Evolutionary conservation across 2,113 vertebrate genomes (phyloP).

Genomic region (Microcebus murinus): DNA sequence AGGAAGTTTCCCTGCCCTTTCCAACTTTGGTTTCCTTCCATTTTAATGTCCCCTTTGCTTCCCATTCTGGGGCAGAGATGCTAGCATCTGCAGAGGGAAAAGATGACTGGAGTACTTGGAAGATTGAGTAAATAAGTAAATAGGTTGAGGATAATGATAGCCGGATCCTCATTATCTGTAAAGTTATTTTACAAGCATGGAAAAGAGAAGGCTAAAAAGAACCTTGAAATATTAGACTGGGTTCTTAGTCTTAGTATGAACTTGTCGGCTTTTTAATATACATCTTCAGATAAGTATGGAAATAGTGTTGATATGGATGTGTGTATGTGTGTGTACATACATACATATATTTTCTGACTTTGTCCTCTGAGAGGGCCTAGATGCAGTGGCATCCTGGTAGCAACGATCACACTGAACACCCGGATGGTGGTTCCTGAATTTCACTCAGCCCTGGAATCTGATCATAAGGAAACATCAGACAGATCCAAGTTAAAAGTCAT

Average conservation of each 20-base stretch:
- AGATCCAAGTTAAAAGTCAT: neutral
- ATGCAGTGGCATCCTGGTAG: neutral
- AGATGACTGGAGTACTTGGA: neutral
- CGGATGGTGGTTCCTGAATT: neutral
- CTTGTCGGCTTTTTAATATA: neutral
- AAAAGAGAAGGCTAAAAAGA: neutral
- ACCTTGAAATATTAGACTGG: neutral
- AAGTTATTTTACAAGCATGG: neutral
- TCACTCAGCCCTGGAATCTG: neutral
- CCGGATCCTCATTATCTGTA: neutral
- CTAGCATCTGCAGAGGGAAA: neutral
- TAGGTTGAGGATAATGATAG: neutral
- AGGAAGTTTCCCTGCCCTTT: neutral
- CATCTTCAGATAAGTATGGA: neutral
- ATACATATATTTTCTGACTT: neutral
- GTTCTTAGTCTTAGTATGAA: neutral
- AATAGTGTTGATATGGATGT: neutral
- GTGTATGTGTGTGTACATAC: neutral
- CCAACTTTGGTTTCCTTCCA: neutral
- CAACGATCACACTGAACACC: neutral
- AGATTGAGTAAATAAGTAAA: neutral
- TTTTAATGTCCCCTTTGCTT: neutral
- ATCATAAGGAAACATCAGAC: neutral
- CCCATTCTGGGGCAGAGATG: neutral
- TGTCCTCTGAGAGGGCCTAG: neutral